These are phyloP conservation scores for Diplolepis rosae DNA, from an alignment of 2,888 invertebrate genomes.

Conservation along the genomic window DNA sequence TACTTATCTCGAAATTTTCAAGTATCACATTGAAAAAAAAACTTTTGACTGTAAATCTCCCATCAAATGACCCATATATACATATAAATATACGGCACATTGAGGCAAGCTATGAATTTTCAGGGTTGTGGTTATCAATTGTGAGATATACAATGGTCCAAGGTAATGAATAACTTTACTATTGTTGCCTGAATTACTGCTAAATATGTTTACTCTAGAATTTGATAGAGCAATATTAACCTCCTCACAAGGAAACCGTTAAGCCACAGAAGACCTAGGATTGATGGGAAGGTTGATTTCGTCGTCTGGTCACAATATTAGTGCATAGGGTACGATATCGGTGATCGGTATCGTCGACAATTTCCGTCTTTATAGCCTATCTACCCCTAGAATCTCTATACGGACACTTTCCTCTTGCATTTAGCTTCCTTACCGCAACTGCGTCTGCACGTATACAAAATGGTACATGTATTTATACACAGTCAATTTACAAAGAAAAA, in stretches of 20 bases:
- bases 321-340: constrained; percentile 6
- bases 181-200: background rate
- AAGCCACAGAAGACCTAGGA: background rate
- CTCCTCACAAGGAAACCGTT: background rate
- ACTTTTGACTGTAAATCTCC: too few species aligned
- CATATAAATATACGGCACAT: too few species aligned
- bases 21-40: too few species aligned
- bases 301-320: background rate
- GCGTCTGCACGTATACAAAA: background rate
- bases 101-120: too few species aligned
- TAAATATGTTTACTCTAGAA: background rate
- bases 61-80: too few species aligned
- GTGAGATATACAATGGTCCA: too few species aligned
- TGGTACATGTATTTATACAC: background rate
- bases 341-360: constrained; percentile 25
- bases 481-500: constrained; percentile 7
- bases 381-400: background rate
- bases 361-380: constrained; percentile 27
- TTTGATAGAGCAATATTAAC: background rate
- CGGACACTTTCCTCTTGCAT: constrained; percentile 7
- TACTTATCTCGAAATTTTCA: too few species aligned
- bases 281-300: constrained; percentile 2
- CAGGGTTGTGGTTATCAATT: too few species aligned
- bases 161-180: background rate
- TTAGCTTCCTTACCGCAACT: constrained; percentile 6